Base-by-base conservation (phyloP, 1,140 invertebrate genomes). In the Drosophila leontia region DNA sequence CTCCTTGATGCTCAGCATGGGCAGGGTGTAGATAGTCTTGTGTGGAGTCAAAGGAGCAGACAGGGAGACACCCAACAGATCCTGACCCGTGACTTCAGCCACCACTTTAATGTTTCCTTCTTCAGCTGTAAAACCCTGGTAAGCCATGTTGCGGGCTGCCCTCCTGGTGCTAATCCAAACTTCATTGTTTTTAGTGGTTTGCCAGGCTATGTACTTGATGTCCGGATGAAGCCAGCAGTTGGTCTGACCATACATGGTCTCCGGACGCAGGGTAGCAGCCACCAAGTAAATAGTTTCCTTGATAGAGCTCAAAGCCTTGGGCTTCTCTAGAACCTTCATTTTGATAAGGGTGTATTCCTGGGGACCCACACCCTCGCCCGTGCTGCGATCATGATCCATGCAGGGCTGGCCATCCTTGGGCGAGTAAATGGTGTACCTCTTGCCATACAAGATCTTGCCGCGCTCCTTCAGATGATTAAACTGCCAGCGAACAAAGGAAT, bases 161-260 rank as follows among this genome's bases (percentile, higher is more conserved):
- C 99, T 94, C 62, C 93, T 92, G 0, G 98, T 99, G 75, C 96
- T 98, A 53, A 99, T 95, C 92, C 97, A 99, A 23, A 99, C 94
- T 64, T 97, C 97, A 67, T 96, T 95, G 7, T 93, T 87, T 37
- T 95, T 95, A 8, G 95, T 93, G 7, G 95, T 95, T 83, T 95
- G 94, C 93, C 98, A 97, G 15, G 96, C 98, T 81, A 99, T 95
- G 88, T 99, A 99, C 70, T 95, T 95, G 80, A 99, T 98, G 84
- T 99, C 98, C 5, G 99, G 99, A 91, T 96, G 96, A 1, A 99
- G 92, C 98, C 99, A 99, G 92, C 99, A 99, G 92, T 99, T 99
- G 0, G 99, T 99, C 94, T 99, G 99, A 3, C 99, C 99, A 93
- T 99, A 99, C 99, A 99, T 99, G 1, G 99, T 99, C 94, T 99